phyloP scores from a whole-genome alignment of 2,113 vertebrate genomes.

The Hippocampus mohnikei region DNA sequence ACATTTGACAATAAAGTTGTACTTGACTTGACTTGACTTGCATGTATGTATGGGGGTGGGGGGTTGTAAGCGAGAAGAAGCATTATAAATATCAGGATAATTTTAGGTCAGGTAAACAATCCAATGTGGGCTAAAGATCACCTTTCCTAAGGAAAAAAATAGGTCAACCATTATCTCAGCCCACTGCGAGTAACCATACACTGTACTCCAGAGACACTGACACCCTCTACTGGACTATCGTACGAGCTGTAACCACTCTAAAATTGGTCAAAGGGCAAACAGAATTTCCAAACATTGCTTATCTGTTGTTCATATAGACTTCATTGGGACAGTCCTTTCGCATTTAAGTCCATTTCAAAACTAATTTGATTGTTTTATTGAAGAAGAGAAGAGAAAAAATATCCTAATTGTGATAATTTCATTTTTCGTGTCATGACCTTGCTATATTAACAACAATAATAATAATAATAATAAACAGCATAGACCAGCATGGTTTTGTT shows the following conservation, averaged over 20 bases:
- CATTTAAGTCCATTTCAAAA: not conserved
- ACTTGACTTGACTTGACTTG: not conserved
- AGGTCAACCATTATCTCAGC: not conserved
- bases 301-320: not conserved
- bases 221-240: not conserved
- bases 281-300: not conserved
- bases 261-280: not conserved
- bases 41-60: no score
- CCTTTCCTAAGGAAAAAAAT: not conserved
- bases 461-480: no score
- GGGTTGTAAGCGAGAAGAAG: not conserved
- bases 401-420: not conserved
- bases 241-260: not conserved
- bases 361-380: not conserved
- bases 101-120: not conserved
- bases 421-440: not conserved
- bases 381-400: not conserved
- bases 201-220: not conserved
- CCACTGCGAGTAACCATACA: conserved; percentile 34
- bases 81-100: not conserved
- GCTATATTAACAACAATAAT: no score
- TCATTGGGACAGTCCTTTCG: not conserved
- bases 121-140: conserved; percentile 45
- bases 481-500: no score
- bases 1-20: no score